Conservation (phyloP, 2,113 vertebrate species). For the Leucopsar rothschildi region DNA sequence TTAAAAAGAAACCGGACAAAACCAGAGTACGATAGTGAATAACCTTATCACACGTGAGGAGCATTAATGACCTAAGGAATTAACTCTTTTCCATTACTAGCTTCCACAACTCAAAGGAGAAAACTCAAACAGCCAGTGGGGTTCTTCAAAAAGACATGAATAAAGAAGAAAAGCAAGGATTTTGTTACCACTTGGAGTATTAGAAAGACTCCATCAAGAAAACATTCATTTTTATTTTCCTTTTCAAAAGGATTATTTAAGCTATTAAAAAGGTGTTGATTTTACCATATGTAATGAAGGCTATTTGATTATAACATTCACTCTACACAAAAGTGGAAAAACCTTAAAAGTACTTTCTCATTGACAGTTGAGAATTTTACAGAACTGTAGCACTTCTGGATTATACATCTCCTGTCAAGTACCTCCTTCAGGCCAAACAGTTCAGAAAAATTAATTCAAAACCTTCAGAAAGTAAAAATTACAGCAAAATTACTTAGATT, state of each 20-base stretch:
- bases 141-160: background rate
- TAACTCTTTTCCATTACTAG: background rate
- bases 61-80: background rate
- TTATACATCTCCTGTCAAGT: background rate
- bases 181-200: background rate
- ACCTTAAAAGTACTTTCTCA: background rate
- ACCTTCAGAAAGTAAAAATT: background rate
- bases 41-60: rapidly evolving
- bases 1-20: background rate
- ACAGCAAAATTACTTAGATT: background rate
- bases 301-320: background rate
- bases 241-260: background rate
- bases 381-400: background rate
- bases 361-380: background rate
- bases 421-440: background rate
- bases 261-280: background rate
- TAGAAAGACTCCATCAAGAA: background rate
- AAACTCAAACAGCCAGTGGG: background rate
- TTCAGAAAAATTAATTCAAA: background rate
- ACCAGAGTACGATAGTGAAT: background rate
- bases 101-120: background rate
- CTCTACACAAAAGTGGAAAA: background rate
- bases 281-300: background rate
- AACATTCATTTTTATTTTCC: rapidly evolving
- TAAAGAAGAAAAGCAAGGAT: background rate